These are phyloP conservation scores for Holacanthus passer DNA, from an alignment of 2,113 vertebrate species.

Conservation along the genomic window DNA sequence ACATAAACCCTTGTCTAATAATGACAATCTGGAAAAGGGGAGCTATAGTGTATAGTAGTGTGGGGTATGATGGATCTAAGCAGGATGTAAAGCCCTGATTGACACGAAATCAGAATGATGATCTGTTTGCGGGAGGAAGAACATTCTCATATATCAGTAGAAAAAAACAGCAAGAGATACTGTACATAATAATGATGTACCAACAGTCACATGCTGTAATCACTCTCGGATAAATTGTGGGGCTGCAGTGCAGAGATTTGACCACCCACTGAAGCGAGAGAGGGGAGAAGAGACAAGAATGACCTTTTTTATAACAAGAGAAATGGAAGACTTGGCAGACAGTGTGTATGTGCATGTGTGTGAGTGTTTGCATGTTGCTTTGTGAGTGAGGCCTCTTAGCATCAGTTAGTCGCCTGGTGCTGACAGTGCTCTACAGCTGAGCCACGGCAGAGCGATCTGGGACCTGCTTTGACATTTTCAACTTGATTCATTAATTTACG, in stretches of 20 bases:
- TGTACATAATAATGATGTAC: constrained; percentile 41
- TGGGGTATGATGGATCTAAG: constrained; percentile 9
- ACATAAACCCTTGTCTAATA: too few relatives aligned
- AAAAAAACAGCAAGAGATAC: constrained; percentile 12
- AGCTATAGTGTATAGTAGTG: neutral
- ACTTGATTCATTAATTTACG: constrained; percentile 79
- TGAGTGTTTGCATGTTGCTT: constrained; percentile 49
- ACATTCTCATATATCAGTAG: constrained; percentile 32
- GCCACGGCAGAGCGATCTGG: constrained; percentile 67
- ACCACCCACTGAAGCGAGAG: constrained; percentile 58
- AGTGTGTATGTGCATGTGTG: constrained; percentile 25
- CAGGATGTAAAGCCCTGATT: constrained; percentile 19
- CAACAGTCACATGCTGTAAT: constrained; percentile 41
- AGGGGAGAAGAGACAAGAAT: constrained; percentile 63
- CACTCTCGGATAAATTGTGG: constrained; percentile 29
- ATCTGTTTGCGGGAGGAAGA: constrained; percentile 4
- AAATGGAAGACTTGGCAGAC: constrained; percentile 63
- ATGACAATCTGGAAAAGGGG: constrained; percentile 9
- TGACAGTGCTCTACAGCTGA: constrained; percentile 72
- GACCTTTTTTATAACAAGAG: constrained; percentile 79
- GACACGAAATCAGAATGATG: constrained; percentile 36
- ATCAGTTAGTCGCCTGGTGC: constrained; percentile 72
- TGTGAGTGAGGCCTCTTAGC: constrained; percentile 63
- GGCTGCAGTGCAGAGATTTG: constrained; percentile 49
- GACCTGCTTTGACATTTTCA: constrained; percentile 81